Conservation (phyloP, 2,888 invertebrate genomes). For the Macrophya alboannulata region DNA sequence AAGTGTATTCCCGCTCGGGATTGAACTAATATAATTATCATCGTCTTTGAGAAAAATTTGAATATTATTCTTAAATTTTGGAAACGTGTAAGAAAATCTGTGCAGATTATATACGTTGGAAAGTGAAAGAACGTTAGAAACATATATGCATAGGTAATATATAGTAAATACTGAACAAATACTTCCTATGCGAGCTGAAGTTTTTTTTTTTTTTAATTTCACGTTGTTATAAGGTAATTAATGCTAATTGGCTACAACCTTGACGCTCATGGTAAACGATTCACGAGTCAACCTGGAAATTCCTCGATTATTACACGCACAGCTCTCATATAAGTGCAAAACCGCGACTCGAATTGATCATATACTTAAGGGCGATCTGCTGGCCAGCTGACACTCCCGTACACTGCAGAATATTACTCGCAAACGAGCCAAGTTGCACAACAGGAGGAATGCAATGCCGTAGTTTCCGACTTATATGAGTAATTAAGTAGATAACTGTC, state of each 20-base stretch:
- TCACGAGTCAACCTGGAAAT: slow-evolving; percentile 25
- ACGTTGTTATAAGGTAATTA: slow-evolving; percentile 36
- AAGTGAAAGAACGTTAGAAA: background rate
- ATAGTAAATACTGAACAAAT: background rate
- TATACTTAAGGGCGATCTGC: slow-evolving; percentile 10
- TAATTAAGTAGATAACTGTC: background rate
- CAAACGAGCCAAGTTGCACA: background rate
- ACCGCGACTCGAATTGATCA: slow-evolving; percentile 23
- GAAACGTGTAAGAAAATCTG: background rate
- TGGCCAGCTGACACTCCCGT: slow-evolving; percentile 17
- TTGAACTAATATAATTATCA: background rate
- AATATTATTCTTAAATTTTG: too few species aligned
- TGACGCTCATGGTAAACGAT: slow-evolving; percentile 14
- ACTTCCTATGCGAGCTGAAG: background rate
- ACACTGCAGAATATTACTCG: slow-evolving; percentile 8
- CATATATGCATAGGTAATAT: background rate
- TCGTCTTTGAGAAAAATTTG: background rate
- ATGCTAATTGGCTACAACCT: slow-evolving; percentile 42
- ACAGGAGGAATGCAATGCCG: background rate
- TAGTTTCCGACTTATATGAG: background rate
- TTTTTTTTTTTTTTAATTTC: background rate
- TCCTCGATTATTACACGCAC: slow-evolving; percentile 23
- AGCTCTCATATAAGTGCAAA: slow-evolving; percentile 3
- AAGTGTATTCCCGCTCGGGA: background rate
- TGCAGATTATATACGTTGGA: background rate